Base-by-base conservation (phyloP, 1,140 invertebrate species). In the Rhopalosiphum padi region DNA sequence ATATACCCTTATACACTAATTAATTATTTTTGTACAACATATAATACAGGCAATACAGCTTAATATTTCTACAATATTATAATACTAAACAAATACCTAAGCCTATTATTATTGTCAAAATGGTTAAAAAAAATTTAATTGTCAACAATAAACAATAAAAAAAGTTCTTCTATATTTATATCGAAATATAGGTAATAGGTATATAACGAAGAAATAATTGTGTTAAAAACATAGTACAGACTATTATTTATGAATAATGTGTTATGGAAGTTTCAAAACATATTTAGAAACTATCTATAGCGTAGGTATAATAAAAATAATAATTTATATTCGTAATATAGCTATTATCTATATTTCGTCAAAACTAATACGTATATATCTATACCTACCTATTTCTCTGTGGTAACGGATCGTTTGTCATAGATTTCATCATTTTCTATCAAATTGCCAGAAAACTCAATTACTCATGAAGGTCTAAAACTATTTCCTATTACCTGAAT, bases 371-470 rank as follows among this genome's bases (percentile, higher is more conserved):
- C 48, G 55, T 60, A 55, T 48, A 37, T 83, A 83, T 2, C 35
- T 37, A 83, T 3, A 41, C 41, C 8, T 83, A 37, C n/a, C 8
- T 83, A 83, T 88, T 88, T 88, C 11, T 88, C 87, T 55, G 23
- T 90, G 88, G 88, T 90, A 60, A 90, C 88, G 53, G 53, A 90
- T 90, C 88, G 88, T 90, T 90, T 55, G 51, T 30, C 88, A 90
- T 90, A 60, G 88, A 90, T 90, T 90, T 90, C 88, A 60, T 41
- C 35, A 90, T 90, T 60, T 90, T 90, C 53, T 90, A 90, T 60
- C 88, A 60, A 90, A 90, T 90, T 90, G 55, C 88, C 53, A 60
- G 53, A 90, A 60, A 90, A 90, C 37, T 60, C 53, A 60, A 60
- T 90, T 90, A 60, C 37, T 43, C 60, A 77, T 77, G 41, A 68